A percentile compares a stretch with the other conserved stretches of the same genome.
These are phyloP conservation scores for Vidua macroura DNA, from an alignment of 2,113 vertebrate genomes.

Conservation along the genomic window DNA sequence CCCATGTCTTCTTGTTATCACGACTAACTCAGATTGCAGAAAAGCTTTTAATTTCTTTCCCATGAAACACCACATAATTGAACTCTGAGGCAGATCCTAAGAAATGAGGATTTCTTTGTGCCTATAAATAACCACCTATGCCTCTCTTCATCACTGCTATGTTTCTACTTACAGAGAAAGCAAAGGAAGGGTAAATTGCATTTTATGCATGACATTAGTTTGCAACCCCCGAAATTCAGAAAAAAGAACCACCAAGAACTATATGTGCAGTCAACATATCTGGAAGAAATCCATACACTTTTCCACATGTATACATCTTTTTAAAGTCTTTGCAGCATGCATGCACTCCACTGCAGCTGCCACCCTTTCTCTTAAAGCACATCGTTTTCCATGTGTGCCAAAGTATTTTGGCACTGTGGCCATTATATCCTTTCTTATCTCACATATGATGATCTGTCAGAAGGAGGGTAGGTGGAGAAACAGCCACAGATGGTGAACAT, in stretches of 20 bases:
- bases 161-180: background rate
- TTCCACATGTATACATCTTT: background rate
- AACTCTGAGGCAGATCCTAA: background rate
- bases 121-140: rapidly evolving
- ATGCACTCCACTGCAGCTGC: background rate
- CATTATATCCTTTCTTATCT: background rate
- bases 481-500: background rate
- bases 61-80: background rate
- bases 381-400: rapidly evolving
- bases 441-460: background rate
- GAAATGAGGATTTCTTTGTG: background rate
- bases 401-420: background rate
- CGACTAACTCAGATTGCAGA: background rate
- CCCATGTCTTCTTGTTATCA: background rate
- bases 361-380: background rate
- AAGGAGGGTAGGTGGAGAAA: background rate
- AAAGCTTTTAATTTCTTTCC: background rate
- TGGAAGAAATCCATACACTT: background rate
- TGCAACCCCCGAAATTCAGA: background rate
- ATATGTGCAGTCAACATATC: background rate
- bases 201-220: background rate
- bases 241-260: background rate
- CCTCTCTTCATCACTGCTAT: background rate
- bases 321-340: background rate
- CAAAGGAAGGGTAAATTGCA: background rate